phyloP scores from a whole-genome alignment of 2,888 invertebrate genomes.

The Dicyrtomina minuta region DNA sequence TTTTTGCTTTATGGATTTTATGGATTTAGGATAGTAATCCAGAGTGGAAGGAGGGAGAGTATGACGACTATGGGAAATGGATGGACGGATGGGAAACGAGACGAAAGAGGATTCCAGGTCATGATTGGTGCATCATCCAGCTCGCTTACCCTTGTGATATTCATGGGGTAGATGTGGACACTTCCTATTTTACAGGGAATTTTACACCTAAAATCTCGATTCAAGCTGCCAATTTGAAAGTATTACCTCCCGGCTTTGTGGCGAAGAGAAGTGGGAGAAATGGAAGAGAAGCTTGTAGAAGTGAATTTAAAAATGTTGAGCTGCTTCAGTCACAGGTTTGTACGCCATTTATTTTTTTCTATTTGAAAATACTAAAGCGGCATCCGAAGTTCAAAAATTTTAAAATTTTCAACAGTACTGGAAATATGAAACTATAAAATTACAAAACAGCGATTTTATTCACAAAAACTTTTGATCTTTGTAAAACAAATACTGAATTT shows the following conservation, averaged over 20 bases:
- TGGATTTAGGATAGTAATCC: conserved; percentile 57
- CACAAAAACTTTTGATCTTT: too few species aligned
- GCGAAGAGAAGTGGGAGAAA: conserved; percentile 14
- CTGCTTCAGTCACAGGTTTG: conserved; percentile 57
- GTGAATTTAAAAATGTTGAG: conserved; percentile 59
- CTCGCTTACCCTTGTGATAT: conserved; percentile 63
- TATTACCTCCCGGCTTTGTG: neutral
- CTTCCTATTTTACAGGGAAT: conserved; percentile 67
- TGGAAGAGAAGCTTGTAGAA: conserved; percentile 61
- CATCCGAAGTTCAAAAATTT: too few species aligned
- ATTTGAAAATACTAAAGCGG: neutral
- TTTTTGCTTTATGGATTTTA: neutral
- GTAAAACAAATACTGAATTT: too few species aligned
- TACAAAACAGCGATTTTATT: too few species aligned
- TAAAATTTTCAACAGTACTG: too few species aligned
- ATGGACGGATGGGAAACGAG: conserved; percentile 72
- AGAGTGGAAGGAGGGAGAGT: conserved; percentile 62
- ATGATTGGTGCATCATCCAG: conserved; percentile 67
- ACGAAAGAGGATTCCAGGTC: conserved; percentile 63
- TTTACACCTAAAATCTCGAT: conserved; percentile 66
- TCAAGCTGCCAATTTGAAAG: conserved; percentile 60
- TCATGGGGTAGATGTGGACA: conserved; percentile 63
- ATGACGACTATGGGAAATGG: conserved; percentile 67
- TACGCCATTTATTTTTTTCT: conserved; percentile 47
- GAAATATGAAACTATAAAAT: too few species aligned